These are phyloP conservation scores for Acronicta aceris DNA, from an alignment of 2,888 invertebrate genomes.

Conservation along the genomic window DNA sequence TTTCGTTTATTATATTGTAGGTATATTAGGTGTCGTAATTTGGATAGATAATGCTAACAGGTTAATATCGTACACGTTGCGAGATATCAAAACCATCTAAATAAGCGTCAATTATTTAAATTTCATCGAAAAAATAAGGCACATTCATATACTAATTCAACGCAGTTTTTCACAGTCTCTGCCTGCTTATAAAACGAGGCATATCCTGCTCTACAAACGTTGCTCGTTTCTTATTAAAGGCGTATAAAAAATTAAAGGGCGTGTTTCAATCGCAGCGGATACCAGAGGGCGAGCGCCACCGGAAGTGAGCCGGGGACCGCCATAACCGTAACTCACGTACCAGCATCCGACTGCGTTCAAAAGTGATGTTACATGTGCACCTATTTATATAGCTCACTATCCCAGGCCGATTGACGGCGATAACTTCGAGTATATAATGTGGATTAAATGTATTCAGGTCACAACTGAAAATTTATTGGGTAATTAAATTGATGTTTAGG, in stretches of 20 bases:
- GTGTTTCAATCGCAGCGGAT: conserved; percentile 68
- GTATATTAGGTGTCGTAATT: no score
- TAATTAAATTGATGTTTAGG: conserved; percentile 45
- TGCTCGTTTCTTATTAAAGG: conserved; percentile 59
- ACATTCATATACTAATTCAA: conserved; percentile 22
- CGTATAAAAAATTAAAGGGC: conserved; percentile 54
- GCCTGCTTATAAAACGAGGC: conserved; percentile 39
- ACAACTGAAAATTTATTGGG: conserved; percentile 48
- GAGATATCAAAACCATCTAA: no score
- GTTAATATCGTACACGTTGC: no score
- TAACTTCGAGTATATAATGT: conserved; percentile 59
- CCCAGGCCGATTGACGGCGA: conserved; percentile 71
- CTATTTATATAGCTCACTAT: conserved; percentile 70
- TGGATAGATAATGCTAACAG: no score
- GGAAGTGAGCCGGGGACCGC: conserved; percentile 66
- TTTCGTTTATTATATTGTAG: no score
- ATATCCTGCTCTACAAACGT: conserved; percentile 36
- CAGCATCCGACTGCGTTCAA: conserved; percentile 66
- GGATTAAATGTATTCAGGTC: conserved; percentile 53
- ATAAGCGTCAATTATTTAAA: no score
- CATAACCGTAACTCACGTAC: conserved; percentile 78
- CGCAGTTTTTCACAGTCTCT: conserved; percentile 1
- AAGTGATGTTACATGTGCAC: conserved; percentile 71
- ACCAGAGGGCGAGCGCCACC: conserved; percentile 67
- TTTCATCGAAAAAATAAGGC: no score